These are phyloP conservation scores for Zeus faber DNA, from an alignment of 2,113 vertebrate species.

Conservation along the genomic window DNA sequence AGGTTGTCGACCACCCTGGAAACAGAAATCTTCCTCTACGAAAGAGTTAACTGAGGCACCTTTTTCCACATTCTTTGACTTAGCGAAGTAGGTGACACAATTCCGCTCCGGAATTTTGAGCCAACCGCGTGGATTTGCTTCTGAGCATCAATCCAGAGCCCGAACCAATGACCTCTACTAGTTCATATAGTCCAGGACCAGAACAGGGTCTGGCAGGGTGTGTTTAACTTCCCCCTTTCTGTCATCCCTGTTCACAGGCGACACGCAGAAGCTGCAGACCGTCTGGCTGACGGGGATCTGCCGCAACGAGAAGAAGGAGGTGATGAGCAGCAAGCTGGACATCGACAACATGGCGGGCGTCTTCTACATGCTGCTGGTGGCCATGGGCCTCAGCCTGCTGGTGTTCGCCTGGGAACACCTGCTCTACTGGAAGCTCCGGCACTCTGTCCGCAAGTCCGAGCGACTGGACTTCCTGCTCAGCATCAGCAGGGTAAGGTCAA, in stretches of 20 bases:
- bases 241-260: conserved; percentile 71
- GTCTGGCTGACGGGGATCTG: conserved; percentile 98
- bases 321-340: conserved; percentile 98
- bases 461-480: conserved; percentile 89
- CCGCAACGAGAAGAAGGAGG: conserved; percentile 97
- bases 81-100: no score
- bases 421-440: conserved; percentile 94
- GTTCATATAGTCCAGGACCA: no score
- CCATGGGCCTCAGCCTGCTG: conserved; percentile 95
- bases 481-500: conserved; percentile 92
- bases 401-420: conserved; percentile 97
- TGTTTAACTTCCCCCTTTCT: background rate
- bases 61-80: no score
- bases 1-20: no score
- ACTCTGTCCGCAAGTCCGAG: conserved; percentile 82
- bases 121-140: no score
- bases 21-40: no score
- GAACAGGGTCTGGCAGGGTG: no score
- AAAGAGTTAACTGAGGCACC: no score
- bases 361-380: conserved; percentile 98
- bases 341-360: conserved; percentile 99
- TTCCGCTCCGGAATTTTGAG: no score
- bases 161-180: no score
- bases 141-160: no score
- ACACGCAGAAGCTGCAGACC: conserved; percentile 94